These are phyloP conservation scores for Actenoides lindsayi DNA, from an alignment of 2,113 vertebrate species.

Conservation along the genomic window DNA sequence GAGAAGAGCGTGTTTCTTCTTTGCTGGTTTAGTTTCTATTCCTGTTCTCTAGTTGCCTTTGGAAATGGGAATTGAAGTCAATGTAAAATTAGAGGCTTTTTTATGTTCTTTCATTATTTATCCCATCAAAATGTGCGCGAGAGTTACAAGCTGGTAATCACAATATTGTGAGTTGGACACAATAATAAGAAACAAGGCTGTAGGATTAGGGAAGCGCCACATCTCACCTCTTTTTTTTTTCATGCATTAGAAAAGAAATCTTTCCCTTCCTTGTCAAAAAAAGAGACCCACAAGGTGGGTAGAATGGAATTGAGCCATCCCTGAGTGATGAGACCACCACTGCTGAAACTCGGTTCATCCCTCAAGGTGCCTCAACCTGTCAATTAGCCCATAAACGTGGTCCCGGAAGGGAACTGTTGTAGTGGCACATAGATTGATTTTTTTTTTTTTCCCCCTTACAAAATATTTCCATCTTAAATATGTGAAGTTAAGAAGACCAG, in stretches of 20 bases:
- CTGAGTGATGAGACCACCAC: not conserved
- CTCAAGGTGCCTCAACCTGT: not conserved
- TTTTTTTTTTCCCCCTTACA: not conserved
- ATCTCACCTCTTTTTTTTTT: not conserved
- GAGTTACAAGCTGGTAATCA: not conserved
- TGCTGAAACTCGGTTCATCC: not conserved
- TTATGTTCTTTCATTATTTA: conserved; percentile 4
- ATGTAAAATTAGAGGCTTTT: conserved; percentile 5
- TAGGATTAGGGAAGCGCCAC: not conserved
- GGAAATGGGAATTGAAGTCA: conserved; percentile 37
- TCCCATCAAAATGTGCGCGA: not conserved
- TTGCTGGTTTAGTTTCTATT: conserved; percentile 37
- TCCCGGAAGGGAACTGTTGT: not conserved
- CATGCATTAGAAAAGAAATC: not conserved
- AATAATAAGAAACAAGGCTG: not conserved
- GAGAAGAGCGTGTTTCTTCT: conserved; percentile 11
- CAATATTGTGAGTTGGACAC: not conserved
- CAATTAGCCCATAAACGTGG: too few relatives aligned
- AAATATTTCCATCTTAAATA: rapidly evolving
- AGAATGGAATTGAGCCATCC: not conserved
- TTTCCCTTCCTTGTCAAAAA: not conserved
- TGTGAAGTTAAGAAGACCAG: not conserved
- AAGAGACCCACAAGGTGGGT: not conserved
- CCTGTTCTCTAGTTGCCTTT: conserved; percentile 17
- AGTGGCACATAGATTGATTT: rapidly evolving